Conservation (phyloP, 2,888 invertebrate genomes). For the Tricholauxania praeusta region DNA sequence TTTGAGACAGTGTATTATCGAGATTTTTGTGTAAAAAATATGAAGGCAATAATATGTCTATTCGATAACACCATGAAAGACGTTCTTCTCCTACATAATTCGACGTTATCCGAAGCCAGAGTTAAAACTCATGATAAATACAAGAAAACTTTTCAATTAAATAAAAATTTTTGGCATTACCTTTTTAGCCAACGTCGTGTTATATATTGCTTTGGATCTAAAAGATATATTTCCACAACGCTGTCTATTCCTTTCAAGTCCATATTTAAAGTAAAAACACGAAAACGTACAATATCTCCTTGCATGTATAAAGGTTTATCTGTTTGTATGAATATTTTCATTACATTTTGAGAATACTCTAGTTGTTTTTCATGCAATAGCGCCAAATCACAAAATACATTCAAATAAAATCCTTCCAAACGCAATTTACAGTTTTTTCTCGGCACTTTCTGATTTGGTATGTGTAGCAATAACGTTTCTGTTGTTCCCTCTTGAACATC, state of each 20-base stretch:
- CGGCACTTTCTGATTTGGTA: slow-evolving; percentile 81
- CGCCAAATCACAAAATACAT: slow-evolving; percentile 80
- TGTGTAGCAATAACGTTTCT: slow-evolving; percentile 86
- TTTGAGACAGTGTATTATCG: too few relatives aligned
- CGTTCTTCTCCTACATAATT: too few relatives aligned
- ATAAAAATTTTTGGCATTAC: slow-evolving; percentile 58
- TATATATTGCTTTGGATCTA: slow-evolving; percentile 86
- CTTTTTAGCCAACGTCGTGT: slow-evolving; percentile 90
- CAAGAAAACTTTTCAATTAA: too few relatives aligned
- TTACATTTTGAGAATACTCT: slow-evolving; percentile 85
- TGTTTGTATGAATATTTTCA: slow-evolving; percentile 86
- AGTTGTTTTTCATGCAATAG: slow-evolving; percentile 88
- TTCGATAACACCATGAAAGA: too few relatives aligned
- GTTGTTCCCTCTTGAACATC: slow-evolving; percentile 85
- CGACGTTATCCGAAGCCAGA: too few relatives aligned
- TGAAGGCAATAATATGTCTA: too few relatives aligned
- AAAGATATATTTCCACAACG: slow-evolving; percentile 88
- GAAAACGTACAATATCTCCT: slow-evolving; percentile 86
- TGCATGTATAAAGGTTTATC: slow-evolving; percentile 94
- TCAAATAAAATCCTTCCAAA: slow-evolving; percentile 77
- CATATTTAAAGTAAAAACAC: slow-evolving; percentile 89
- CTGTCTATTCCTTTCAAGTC: slow-evolving; percentile 88
- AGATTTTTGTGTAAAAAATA: too few relatives aligned
- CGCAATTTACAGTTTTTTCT: slow-evolving; percentile 83
- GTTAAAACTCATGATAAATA: too few relatives aligned